These are phyloP conservation scores for Drosophila flavopinicola DNA, from an alignment of 2,888 invertebrate species.

Conservation along the genomic window DNA sequence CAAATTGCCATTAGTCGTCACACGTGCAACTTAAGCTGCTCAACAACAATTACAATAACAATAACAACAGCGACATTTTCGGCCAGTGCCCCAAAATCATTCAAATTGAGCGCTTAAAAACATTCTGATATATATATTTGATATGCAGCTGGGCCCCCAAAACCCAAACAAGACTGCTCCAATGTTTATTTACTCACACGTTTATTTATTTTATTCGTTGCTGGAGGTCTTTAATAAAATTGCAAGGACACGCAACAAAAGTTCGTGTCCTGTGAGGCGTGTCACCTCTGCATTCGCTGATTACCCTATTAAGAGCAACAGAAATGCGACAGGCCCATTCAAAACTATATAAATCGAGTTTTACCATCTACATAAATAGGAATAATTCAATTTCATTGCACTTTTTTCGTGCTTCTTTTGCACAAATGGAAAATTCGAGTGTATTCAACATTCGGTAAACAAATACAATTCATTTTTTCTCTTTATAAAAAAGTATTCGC, in stretches of 20 bases:
- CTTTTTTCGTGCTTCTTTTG: conserved; percentile 4
- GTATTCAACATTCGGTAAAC: conserved; percentile 14
- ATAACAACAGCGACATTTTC: conserved; percentile 1
- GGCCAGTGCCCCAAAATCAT: conserved; percentile 5
- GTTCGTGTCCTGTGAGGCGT: neutral
- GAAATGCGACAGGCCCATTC: neutral
- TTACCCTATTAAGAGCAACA: conserved; percentile 2
- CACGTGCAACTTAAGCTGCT: conserved; percentile 34
- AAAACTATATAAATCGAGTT: neutral
- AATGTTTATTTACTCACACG: conserved; percentile 23
- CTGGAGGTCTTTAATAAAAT: conserved; percentile 48
- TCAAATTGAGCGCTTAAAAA: conserved; percentile 10
- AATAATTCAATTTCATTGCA: neutral
- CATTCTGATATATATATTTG: conserved; percentile 10
- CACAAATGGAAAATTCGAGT: conserved; percentile 1
- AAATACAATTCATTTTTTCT: neutral
- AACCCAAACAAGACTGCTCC: too few species aligned
- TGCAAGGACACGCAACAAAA: conserved; percentile 24
- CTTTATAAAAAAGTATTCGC: neutral
- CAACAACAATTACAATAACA: neutral
- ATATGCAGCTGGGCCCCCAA: too few species aligned
- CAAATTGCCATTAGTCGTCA: conserved; percentile 69
- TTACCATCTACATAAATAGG: neutral
- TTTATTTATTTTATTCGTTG: conserved; percentile 37
- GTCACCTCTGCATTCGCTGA: neutral